Evolutionary conservation across 1,140 invertebrate species (phyloP), one percentile per base, ranked within the genome.

Genomic region (Achroia grisella): DNA sequence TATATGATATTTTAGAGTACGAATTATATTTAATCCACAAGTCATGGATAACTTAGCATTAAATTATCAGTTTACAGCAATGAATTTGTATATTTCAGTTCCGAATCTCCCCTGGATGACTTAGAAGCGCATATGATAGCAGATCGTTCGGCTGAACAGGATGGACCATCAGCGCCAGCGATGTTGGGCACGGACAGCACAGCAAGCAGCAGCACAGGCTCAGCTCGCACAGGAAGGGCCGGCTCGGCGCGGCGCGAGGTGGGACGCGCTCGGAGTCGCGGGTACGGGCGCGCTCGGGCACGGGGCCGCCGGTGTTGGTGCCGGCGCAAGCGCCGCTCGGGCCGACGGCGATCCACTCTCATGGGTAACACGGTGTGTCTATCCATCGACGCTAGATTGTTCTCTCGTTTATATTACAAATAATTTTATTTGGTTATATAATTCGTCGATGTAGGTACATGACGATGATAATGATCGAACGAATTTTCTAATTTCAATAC

Each of bases 361-460:
- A 79, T 76, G 76, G 79, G 79, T 83, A 80, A 83, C 79, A 80
- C 62, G 79, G 79, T 83, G 74, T 83, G 79, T 83, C 64, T 70
- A 49, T 65, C 61, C 37, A 56, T 59, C 55, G 60, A 59, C 65
- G 62, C 61, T 54, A 14, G 46, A 56, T 68, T 76, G 66, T 73
- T 76, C 73, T 78, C 70, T 61, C 51, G 39, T 32, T 14, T 12
- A 41, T 27, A 11, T 11, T 12, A 44, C 17, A 30, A 6, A 44
- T 14, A 8, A 12, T 31, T 46, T 15, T 43, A 32, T 32, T 23
- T 15, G 8, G 33, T 39, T 36, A 33, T 23, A 23, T 23, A 2
- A 6, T 23, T 23, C 6, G 2, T 23, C 2, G 17, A 23, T 23
- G 2, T 23, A 23, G n/a, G n/a, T n/a, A n/a, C n/a, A n/a, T n/a